Base-by-base conservation (phyloP, 2,113 vertebrate genomes). In the Promerops cafer region DNA sequence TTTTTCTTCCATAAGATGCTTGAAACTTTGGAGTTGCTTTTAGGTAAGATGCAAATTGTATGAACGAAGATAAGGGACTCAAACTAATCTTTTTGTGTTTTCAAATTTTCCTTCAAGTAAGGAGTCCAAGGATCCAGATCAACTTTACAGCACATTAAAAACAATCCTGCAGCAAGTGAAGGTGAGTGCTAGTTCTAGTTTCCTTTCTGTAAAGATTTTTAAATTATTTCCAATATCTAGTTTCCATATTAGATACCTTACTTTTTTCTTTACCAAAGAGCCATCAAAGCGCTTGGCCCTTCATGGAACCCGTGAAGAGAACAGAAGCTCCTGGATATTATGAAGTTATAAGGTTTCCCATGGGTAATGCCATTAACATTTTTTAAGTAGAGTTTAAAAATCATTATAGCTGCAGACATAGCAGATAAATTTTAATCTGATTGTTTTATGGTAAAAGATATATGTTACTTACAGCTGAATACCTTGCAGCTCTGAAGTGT, bases 301-400 rank as follows among this genome's bases (percentile, higher is more conserved):
- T 99, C 98, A 99, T 99, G 99, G 99, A 99, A 98, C 99, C 99
- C 11, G 99, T 99, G 97, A 99, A 99, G 98, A 99, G 99, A 98
- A 99, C 99, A 52, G 99, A 99, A 96, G 99, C 99, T 80, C 99
- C 99, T 53, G 99, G 99, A 97, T 99, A 99, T 98, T 99, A 99
- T 98, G 99, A 99, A 98, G 99, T 99, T 94, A 99, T 99, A 96
- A 98, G 99, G 97, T 99, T 99, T 97, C 99, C 99, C 77, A 99
- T 99, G 99, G 99, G 99, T 99, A 99, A 95, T 98, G 87, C 88
- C 95, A 96, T 97, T 97, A 96, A 97, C 52, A 27, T 98, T 98
- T 98, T 96, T 96, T 97, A 97, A 97, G 96, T 97, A 95, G 95
- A 90, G 60, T 91, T 91, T 94, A 79, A 97, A 91, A 50, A 74